Conservation (phyloP, 1,140 invertebrate genomes). For the Lasaia peninsularis region DNA sequence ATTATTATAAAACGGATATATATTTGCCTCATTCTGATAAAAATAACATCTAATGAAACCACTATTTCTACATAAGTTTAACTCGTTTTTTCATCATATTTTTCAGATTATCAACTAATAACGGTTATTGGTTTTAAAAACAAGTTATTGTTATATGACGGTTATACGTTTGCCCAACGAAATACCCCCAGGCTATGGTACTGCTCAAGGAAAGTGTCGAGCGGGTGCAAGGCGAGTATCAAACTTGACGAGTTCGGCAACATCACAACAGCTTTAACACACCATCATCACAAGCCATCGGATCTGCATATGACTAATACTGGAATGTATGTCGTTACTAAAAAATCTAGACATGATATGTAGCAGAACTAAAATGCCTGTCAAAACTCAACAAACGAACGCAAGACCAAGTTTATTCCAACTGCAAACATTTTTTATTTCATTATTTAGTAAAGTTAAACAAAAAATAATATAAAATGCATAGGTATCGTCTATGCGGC, state of each 20-base stretch:
- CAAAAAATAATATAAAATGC: too few relatives aligned
- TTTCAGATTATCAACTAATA: neutral
- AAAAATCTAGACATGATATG: neutral
- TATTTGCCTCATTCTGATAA: too few relatives aligned
- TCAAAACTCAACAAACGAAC: too few relatives aligned
- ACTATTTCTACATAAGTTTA: too few relatives aligned
- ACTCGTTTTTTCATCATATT: neutral
- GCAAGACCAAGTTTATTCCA: too few relatives aligned
- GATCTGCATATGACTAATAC: neutral
- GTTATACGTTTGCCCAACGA: constrained; percentile 29
- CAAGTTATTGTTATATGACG: constrained; percentile 23
- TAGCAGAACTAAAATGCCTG: too few relatives aligned
- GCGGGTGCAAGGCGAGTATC: constrained; percentile 17
- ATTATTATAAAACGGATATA: too few relatives aligned
- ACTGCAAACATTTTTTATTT: too few relatives aligned
- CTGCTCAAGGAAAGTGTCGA: constrained; percentile 32
- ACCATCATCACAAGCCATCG: constrained; percentile 23
- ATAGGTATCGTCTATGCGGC: too few relatives aligned
- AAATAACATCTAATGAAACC: too few relatives aligned
- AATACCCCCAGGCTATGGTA: constrained; percentile 27
- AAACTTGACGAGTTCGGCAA: constrained; percentile 20
- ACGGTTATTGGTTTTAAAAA: neutral
- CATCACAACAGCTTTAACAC: constrained; percentile 9
- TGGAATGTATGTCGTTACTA: constrained; percentile 8
- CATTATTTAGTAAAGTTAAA: too few relatives aligned